Conservation (phyloP, 2,888 invertebrate species). For the Lasioglossum leucozonium region DNA sequence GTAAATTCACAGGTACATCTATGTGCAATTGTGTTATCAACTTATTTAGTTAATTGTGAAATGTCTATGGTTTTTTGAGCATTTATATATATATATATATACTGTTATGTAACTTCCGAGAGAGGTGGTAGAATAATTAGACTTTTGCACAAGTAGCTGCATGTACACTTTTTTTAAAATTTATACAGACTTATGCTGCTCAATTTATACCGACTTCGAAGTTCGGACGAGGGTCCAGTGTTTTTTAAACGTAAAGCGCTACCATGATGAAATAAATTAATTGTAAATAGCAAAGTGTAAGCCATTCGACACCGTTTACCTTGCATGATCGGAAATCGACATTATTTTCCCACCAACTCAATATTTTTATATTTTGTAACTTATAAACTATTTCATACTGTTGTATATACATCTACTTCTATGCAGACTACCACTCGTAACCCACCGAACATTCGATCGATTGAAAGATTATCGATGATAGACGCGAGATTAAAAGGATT, state of each 20-base stretch:
- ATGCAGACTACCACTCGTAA: neutral
- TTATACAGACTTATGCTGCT: neutral
- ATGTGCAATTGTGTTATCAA: neutral
- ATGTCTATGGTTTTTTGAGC: neutral
- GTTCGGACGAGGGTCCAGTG: constrained; percentile 5
- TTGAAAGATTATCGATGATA: neutral
- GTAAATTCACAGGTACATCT: neutral
- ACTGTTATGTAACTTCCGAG: neutral
- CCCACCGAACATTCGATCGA: neutral
- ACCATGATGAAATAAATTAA: neutral
- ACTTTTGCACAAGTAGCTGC: constrained; percentile 8
- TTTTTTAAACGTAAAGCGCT: constrained; percentile 1
- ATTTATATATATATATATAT: neutral
- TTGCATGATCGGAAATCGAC: neutral
- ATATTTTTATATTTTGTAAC: constrained; percentile 44
- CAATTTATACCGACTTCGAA: neutral
- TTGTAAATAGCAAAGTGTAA: neutral
- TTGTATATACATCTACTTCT: constrained; percentile 21
- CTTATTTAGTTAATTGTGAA: neutral
- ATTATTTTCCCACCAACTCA: constrained; percentile 12
- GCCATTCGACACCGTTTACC: neutral
- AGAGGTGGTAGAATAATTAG: neutral
- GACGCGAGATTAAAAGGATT: neutral
- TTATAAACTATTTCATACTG: constrained; percentile 31
- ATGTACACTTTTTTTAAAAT: constrained; percentile 9